Base-by-base conservation (phyloP, 2,888 invertebrate genomes). In the Hemithea aestivaria region DNA sequence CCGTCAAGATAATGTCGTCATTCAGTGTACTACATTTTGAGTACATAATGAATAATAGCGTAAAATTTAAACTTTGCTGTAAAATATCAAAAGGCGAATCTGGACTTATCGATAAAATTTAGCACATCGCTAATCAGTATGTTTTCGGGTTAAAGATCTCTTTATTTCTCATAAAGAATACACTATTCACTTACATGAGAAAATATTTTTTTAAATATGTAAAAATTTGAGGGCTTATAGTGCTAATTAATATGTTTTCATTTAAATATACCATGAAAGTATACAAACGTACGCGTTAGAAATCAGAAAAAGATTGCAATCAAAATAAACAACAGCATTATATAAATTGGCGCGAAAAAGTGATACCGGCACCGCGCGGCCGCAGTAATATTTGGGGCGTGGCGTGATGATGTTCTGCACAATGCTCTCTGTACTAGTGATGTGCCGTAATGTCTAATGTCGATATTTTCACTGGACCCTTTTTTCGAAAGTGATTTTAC, bases 341-440 rank as follows among this genome's bases (percentile, higher is more conserved):
- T 53, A 53, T 55, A 65, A 70, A 68, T 65, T 73, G 70, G 73
- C 74, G 79, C 72, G 71, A 74, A 76, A 75, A 74, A 65, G 49
- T 64, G 60, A 64, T 62, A 58, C 52, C 48, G 56, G 33, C 24
- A 28, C 49, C 35, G 47, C 27, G 42, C 5, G 16, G 2, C 16
- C 3, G 16, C 16, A 4, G 16, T 16, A 16, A 16, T 16, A 16
- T 16, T 5, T 16, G 16, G 16, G 2, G 16, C 16, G 16, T 16
- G 16, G 16, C 16, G 16, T 16, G 16, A 5, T 5, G 16, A 5
- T 16, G 16, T 16, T 16, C 16, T 16, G 16, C 16, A 16, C 2
- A 16, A 16, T 16, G 16, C 35, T 33, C 57, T 48, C 45, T 50
- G 37, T 49, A 47, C 35, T 34, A 37, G 52, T 49, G 36, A 35